Conservation (phyloP, 2,113 vertebrate species). For the Hemicordylus capensis region DNA sequence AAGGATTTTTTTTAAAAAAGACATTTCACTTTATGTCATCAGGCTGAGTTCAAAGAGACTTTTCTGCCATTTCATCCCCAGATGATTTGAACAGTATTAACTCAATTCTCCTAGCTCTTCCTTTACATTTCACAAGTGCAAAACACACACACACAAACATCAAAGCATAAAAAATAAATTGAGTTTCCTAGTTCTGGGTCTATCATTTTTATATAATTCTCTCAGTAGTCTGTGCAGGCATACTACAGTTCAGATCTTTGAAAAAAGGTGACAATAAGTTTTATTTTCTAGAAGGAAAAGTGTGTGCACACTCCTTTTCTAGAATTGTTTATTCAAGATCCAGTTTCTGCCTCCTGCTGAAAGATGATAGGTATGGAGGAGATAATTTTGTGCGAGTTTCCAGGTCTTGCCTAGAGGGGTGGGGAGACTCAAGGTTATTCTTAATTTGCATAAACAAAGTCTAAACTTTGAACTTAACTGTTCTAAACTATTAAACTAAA, state of each 20-base stretch:
- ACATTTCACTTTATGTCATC: background rate
- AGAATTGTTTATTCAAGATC: background rate
- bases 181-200: slow-evolving; percentile 59
- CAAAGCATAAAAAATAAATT: slow-evolving; percentile 69
- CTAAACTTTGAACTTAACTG: background rate
- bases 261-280: slow-evolving; percentile 61
- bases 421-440: background rate
- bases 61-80: slow-evolving; percentile 40
- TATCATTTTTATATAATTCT: slow-evolving; percentile 58
- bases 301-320: slow-evolving; percentile 21
- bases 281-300: slow-evolving; percentile 46
- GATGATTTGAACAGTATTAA: slow-evolving; percentile 61
- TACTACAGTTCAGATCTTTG: slow-evolving; percentile 61
- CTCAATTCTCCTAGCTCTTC: slow-evolving; percentile 62
- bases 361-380: background rate
- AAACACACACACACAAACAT: slow-evolving; percentile 63
- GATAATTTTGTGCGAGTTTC: background rate
- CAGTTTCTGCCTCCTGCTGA: background rate
- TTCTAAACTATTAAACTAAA: background rate
- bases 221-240: slow-evolving; percentile 60
- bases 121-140: slow-evolving; percentile 38
- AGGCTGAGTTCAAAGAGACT: slow-evolving; percentile 57
- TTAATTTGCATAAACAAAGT: background rate
- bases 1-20: slow-evolving; percentile 18
- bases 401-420: background rate